Conservation (phyloP, 2,797 vertebrate species). For the Menidia menidia region DNA sequence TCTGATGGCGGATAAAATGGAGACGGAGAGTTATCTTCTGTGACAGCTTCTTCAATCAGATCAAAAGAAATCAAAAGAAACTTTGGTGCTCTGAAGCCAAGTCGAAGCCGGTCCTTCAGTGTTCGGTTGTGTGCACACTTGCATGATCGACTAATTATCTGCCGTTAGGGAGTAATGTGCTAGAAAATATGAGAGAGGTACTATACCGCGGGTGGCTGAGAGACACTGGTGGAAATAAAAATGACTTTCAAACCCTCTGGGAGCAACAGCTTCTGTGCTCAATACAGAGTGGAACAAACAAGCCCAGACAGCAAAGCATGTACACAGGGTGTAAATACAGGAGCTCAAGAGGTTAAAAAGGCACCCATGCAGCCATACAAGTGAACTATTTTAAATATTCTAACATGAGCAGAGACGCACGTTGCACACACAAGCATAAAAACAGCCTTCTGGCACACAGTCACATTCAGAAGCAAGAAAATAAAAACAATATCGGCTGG, state of each 20-base stretch:
- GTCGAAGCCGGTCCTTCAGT: conserved; percentile 7
- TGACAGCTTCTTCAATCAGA: conserved; percentile 30
- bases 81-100: neutral
- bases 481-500: conserved; percentile 20
- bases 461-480: conserved; percentile 25
- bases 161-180: conserved; percentile 12
- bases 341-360: conserved; percentile 35
- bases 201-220: conserved; percentile 19
- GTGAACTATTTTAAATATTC: conserved; percentile 14
- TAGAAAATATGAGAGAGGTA: neutral
- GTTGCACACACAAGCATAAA: conserved; percentile 39
- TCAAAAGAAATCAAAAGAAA: conserved; percentile 32
- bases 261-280: conserved; percentile 26
- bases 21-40: conserved; percentile 22
- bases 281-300: conserved; percentile 14
- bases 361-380: conserved; percentile 33
- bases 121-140: conserved; percentile 1
- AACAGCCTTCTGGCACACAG: conserved; percentile 20
- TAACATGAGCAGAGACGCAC: conserved; percentile 18
- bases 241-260: conserved; percentile 18
- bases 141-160: neutral
- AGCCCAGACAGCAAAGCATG: conserved; percentile 20
- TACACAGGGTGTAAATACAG: conserved; percentile 25
- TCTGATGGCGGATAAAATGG: conserved; percentile 13
- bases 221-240: conserved; percentile 45